Percentiles rank a stretch among this genome's conserved stretches.
Conservation (phyloP, 2,113 vertebrate species). For the Atractosteus spatula region DNA sequence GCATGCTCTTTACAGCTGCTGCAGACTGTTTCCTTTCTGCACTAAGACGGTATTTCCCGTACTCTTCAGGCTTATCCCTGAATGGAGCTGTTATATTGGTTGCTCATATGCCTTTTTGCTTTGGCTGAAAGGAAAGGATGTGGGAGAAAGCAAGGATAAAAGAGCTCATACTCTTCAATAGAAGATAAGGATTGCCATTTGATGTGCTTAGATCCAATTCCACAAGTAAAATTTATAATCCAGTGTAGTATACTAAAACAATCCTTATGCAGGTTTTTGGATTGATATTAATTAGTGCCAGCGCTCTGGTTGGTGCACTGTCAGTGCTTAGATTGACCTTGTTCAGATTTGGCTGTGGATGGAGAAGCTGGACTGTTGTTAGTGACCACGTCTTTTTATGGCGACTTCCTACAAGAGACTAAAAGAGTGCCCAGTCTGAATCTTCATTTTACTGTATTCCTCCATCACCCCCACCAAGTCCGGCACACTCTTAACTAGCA, state of each 20-base stretch:
- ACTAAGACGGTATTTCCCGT: no score
- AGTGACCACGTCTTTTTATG: constrained; percentile 22
- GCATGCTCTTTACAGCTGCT: no score
- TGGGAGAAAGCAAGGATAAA: no score
- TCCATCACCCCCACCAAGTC: constrained; percentile 21
- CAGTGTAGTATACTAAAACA: neutral
- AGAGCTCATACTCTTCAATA: no score
- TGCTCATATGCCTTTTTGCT: no score
- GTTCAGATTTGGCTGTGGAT: constrained; percentile 51
- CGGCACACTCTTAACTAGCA: constrained; percentile 32
- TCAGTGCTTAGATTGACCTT: constrained; percentile 24
- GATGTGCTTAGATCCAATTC: neutral
- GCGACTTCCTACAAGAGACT: constrained; percentile 1
- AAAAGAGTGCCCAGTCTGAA: neutral
- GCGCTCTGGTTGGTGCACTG: constrained; percentile 19
- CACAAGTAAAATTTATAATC: neutral
- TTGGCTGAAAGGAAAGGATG: no score
- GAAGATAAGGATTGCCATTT: neutral
- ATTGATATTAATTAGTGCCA: constrained; percentile 25
- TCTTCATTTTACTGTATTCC: constrained; percentile 11
- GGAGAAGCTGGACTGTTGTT: constrained; percentile 48
- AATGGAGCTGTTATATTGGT: no score
- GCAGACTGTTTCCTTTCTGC: no score
- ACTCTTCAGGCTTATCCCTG: no score
- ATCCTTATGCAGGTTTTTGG: neutral